Conservation (phyloP, 1,140 invertebrate species). For the Maniola jurtina region DNA sequence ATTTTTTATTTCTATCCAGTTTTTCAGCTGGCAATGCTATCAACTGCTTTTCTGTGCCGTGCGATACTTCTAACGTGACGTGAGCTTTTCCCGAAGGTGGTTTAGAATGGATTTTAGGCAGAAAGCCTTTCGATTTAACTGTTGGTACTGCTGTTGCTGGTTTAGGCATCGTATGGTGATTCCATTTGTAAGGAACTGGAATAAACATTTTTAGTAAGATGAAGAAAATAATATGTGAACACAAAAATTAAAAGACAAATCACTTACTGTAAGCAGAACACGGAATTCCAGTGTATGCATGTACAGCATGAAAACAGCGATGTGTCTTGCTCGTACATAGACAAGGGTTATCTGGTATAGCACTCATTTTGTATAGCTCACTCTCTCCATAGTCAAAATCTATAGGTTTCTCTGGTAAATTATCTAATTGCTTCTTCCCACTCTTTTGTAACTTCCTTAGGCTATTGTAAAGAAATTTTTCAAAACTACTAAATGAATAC, state of each 20-base stretch:
- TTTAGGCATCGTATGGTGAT: constrained; percentile 88
- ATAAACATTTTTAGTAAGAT: constrained; percentile 33
- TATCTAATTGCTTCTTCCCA: constrained; percentile 81
- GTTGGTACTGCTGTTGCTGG: constrained; percentile 62
- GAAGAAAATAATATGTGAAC: neutral
- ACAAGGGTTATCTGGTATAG: constrained; percentile 80
- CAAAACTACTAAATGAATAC: constrained; percentile 91
- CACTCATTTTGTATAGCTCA: constrained; percentile 73
- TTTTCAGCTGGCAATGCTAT: constrained; percentile 91
- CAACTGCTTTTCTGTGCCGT: constrained; percentile 89
- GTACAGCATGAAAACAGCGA: constrained; percentile 92
- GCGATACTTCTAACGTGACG: constrained; percentile 87
- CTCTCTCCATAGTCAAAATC: constrained; percentile 76
- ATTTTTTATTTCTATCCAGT: constrained; percentile 91
- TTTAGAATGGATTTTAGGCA: constrained; percentile 81
- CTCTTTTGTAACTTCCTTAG: constrained; percentile 87
- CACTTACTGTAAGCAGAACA: constrained; percentile 90
- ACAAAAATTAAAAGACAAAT: constrained; percentile 15
- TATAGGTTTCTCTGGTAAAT: constrained; percentile 79
- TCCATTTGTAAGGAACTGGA: constrained; percentile 84
- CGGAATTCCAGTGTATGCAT: constrained; percentile 93
- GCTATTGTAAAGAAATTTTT: constrained; percentile 94
- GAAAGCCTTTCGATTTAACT: constrained; percentile 74
- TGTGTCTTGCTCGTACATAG: constrained; percentile 91
- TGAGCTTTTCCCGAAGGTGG: constrained; percentile 70